Percentiles rank a stretch among this genome's conserved stretches.
Conservation (phyloP, 2,113 vertebrate genomes). For the Oryzias curvinotus region DNA sequence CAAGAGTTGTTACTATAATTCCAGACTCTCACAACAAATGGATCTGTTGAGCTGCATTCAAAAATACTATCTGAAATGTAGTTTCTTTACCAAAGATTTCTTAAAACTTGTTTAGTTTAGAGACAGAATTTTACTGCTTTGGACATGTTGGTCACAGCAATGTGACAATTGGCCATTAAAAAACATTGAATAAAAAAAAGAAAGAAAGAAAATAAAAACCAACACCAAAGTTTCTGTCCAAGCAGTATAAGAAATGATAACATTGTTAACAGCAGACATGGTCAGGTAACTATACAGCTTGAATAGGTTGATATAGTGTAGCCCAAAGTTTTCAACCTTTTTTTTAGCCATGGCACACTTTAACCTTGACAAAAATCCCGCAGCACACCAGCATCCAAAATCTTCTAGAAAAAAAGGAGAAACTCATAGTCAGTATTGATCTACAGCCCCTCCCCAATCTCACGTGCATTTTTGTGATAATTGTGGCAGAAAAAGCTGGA, state of each 20-base stretch:
- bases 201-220: background rate
- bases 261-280: background rate
- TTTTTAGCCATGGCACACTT: too few relatives aligned
- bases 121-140: background rate
- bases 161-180: background rate
- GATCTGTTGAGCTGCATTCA: background rate
- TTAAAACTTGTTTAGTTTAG: background rate
- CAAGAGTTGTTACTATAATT: background rate
- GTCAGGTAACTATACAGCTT: background rate
- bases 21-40: conserved; percentile 1
- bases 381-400: too few relatives aligned
- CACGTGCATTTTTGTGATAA: too few relatives aligned
- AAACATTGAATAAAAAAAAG: background rate
- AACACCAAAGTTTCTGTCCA: background rate
- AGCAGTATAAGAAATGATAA: background rate
- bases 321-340: too few relatives aligned
- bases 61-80: background rate
- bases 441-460: too few relatives aligned
- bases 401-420: too few relatives aligned
- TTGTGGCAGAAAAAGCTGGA: too few relatives aligned
- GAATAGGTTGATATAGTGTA: too few relatives aligned
- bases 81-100: background rate
- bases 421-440: too few relatives aligned
- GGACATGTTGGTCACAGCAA: background rate
- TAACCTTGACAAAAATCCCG: too few relatives aligned